These are phyloP conservation scores for Limnephilus auricula DNA, from an alignment of 2,888 invertebrate species.

Conservation along the genomic window DNA sequence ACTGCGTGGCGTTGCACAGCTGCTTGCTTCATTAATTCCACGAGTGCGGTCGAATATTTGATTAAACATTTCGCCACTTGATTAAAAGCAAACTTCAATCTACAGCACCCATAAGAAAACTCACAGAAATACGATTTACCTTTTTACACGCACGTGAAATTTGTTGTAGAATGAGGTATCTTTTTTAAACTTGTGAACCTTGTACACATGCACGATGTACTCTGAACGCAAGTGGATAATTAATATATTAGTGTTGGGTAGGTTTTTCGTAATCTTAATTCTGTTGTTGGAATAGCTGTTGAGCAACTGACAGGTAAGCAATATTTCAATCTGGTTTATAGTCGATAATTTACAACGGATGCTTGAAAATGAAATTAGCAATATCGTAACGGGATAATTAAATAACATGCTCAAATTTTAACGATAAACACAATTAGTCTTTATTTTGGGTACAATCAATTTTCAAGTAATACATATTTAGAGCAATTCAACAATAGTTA, in stretches of 20 bases:
- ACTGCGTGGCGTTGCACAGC: conserved; percentile 46
- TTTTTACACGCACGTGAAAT: conserved; percentile 7
- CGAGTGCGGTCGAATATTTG: conserved; percentile 22
- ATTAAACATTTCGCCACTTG: conserved; percentile 9
- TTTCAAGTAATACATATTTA: too few relatives aligned
- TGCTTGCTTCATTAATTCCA: conserved; percentile 26
- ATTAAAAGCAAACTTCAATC: background rate
- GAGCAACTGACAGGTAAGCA: conserved; percentile 33
- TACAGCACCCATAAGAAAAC: background rate
- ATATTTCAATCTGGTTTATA: background rate
- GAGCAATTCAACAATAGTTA: too few relatives aligned
- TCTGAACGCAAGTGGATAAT: conserved; percentile 38
- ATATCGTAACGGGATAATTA: too few relatives aligned
- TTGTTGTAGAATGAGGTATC: background rate
- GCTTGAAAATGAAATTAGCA: background rate
- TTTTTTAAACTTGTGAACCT: background rate
- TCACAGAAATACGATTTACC: background rate
- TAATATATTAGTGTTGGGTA: conserved; percentile 38
- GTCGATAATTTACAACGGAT: background rate
- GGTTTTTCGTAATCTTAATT: conserved; percentile 30
- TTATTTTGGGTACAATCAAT: too few relatives aligned
- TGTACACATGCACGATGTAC: background rate
- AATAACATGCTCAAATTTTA: too few relatives aligned
- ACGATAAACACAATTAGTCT: too few relatives aligned
- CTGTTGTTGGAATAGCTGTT: conserved; percentile 21